These are phyloP conservation scores for Cheirogaleus major DNA, from an alignment of 2,797 vertebrate species.

Conservation along the genomic window DNA sequence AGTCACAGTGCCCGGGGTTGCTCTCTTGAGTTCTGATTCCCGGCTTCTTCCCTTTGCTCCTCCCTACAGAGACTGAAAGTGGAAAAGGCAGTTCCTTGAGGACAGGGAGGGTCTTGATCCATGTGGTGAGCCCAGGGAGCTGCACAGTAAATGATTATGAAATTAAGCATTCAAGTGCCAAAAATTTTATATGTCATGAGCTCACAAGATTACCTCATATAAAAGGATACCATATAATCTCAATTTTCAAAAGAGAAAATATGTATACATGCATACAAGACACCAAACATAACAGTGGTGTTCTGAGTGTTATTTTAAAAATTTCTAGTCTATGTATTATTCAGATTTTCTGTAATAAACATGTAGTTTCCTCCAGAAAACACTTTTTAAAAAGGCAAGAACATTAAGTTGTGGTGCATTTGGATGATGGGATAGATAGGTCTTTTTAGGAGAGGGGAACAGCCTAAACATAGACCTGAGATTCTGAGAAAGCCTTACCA, in stretches of 20 bases:
- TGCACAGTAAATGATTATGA: background rate
- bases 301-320: background rate
- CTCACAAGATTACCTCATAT: background rate
- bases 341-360: background rate
- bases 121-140: background rate
- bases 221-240: background rate
- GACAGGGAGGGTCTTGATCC: background rate
- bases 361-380: background rate
- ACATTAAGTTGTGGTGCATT: background rate
- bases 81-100: background rate
- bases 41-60: background rate
- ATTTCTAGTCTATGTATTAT: background rate
- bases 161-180: slow-evolving; percentile 15
- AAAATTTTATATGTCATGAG: background rate
- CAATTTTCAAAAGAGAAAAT: slow-evolving; percentile 1
- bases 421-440: background rate
- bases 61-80: background rate
- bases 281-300: background rate
- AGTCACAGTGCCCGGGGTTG: background rate
- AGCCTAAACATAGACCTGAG: background rate
- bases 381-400: background rate
- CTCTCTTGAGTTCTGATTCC: background rate
- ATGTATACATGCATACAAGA: background rate
- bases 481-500: background rate
- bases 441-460: background rate